Evolutionary conservation across 2,797 vertebrate genomes (phyloP).

Genomic region (Siniperca obscura): DNA sequence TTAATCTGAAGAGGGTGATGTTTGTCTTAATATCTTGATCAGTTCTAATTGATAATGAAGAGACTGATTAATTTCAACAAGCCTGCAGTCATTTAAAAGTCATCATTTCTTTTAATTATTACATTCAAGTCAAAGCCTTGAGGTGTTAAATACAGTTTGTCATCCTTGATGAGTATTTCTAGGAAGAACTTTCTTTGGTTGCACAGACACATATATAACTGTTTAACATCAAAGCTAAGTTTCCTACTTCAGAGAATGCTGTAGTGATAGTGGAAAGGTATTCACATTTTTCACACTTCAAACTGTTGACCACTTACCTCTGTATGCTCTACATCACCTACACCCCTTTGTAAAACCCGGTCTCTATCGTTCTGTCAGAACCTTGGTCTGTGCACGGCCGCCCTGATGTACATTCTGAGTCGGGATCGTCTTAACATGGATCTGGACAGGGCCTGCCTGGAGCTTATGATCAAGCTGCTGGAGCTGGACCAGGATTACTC

Average conservation of each 20-base stretch:
- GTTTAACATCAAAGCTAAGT: background rate
- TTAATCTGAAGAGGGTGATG: background rate
- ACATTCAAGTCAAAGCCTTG: background rate
- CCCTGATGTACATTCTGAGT: conserved; percentile 98
- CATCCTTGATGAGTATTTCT: background rate
- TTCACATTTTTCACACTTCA: background rate
- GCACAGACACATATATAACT: background rate
- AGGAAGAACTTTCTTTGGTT: background rate
- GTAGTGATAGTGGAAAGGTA: background rate
- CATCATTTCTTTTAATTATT: background rate
- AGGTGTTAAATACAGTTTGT: background rate
- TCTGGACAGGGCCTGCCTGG: conserved; percentile 96
- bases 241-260: background rate
- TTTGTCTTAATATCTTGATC: background rate
- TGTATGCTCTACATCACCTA: background rate
- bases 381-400: conserved; percentile 95
- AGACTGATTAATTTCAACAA: background rate
- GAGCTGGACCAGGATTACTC: conserved; percentile 93
- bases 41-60: conserved; percentile 7
- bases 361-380: conserved; percentile 84
- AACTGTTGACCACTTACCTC: background rate
- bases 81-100: background rate
- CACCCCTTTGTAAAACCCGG: conserved; percentile 1
- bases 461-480: conserved; percentile 97
- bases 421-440: conserved; percentile 99